Evolutionary conservation across 2,797 vertebrate species (phyloP).

Genomic region (Smutsia temminckii): DNA sequence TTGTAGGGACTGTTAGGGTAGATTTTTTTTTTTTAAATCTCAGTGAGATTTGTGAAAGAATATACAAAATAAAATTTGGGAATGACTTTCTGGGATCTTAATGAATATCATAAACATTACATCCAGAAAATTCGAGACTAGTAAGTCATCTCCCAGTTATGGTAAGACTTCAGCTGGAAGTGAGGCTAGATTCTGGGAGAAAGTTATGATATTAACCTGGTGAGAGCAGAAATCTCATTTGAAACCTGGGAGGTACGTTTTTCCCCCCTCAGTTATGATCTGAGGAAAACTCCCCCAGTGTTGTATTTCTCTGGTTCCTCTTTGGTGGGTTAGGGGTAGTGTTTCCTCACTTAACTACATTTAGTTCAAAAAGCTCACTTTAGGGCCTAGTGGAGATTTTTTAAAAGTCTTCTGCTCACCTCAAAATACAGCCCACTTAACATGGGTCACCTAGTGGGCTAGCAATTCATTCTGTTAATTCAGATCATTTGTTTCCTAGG

Average conservation of each 20-base stretch:
- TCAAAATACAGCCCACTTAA: not conserved
- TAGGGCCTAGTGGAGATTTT: slow-evolving; percentile 1
- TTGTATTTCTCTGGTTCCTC: not conserved
- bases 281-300: not conserved
- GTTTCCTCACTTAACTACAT: not conserved
- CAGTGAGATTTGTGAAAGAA: not conserved
- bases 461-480: not conserved
- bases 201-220: not conserved
- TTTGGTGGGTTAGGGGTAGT: not conserved
- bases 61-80: not conserved
- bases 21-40: not conserved
- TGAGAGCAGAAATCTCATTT: not conserved
- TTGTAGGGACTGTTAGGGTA: not conserved
- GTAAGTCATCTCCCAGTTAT: not conserved
- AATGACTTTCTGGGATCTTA: not conserved
- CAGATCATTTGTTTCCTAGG: not conserved
- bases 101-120: not conserved
- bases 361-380: slow-evolving; percentile 1
- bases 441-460: not conserved
- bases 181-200: not conserved
- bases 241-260: not conserved
- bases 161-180: not conserved
- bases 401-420: not conserved
- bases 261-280: not conserved
- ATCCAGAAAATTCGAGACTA: not conserved